Evolutionary conservation across 1,140 invertebrate species (phyloP).

Genomic region (Araneus ventricosus): DNA sequence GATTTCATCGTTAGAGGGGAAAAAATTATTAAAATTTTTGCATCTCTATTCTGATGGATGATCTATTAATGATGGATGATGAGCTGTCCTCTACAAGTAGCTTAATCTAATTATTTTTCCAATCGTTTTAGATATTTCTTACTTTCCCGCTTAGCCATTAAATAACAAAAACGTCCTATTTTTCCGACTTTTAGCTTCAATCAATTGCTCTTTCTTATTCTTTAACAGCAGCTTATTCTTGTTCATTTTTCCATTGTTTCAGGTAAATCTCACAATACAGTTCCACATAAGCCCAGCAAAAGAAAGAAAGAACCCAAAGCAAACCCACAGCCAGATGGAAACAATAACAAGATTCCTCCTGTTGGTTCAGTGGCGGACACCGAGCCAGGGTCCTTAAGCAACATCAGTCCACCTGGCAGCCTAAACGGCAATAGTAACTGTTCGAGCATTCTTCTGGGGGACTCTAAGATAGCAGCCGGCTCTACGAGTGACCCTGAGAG

Average conservation of each 20-base stretch:
- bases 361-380: neutral
- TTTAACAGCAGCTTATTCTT: too few relatives aligned
- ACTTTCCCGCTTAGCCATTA: too few relatives aligned
- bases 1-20: too few relatives aligned
- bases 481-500: slow-evolving; percentile 71
- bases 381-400: neutral
- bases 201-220: too few relatives aligned
- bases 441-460: slow-evolving; percentile 48
- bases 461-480: slow-evolving; percentile 43
- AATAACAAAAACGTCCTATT: too few relatives aligned
- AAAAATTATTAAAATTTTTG: too few relatives aligned
- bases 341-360: slow-evolving; percentile 63
- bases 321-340: slow-evolving; percentile 38
- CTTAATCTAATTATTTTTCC: too few relatives aligned
- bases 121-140: too few relatives aligned
- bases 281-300: slow-evolving; percentile 34
- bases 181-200: too few relatives aligned
- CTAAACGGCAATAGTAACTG: slow-evolving; percentile 67
- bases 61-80: too few relatives aligned
- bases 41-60: too few relatives aligned
- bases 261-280: slow-evolving; percentile 51
- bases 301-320: slow-evolving; percentile 64
- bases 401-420: slow-evolving; percentile 55
- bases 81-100: too few relatives aligned
- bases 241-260: neutral